Evolutionary conservation across 2,888 invertebrate genomes (phyloP).

Genomic region (Hyalella azteca): DNA sequence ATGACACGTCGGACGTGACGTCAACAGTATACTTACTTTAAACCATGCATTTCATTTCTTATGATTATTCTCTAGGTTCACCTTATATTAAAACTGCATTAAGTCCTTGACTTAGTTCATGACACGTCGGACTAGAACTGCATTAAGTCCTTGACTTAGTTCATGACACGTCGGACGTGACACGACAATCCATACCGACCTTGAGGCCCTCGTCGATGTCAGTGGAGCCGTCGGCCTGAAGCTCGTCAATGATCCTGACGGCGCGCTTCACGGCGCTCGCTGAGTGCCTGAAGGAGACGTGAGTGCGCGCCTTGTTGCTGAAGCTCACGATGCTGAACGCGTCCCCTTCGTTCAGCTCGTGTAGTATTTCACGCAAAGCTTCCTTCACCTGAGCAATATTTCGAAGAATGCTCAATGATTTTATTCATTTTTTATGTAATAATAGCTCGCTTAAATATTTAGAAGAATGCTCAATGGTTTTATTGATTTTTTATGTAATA

Average conservation of each 20-base stretch:
- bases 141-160: not conserved
- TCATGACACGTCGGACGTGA: not conserved
- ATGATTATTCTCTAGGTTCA: no score
- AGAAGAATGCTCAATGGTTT: no score
- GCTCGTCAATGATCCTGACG: slow-evolving; percentile 49
- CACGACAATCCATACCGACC: slow-evolving; percentile 40
- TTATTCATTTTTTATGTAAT: no score
- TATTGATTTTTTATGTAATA: no score
- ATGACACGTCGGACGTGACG: no score
- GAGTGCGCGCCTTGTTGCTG: slow-evolving; percentile 37
- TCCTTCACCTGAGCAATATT: slow-evolving; percentile 54
- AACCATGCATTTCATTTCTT: no score
- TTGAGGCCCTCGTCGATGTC: slow-evolving; percentile 53
- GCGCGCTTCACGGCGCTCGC: slow-evolving; percentile 44
- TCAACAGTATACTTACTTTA: no score
- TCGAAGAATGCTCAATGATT: no score
- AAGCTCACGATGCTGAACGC: slow-evolving; percentile 56
- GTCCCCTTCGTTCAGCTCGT: slow-evolving; percentile 51
- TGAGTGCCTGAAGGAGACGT: slow-evolving; percentile 49
- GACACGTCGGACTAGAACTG: no score
- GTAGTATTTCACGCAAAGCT: slow-evolving; percentile 48
- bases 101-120: no score
- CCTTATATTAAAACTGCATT: no score
- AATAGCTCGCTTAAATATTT: no score
- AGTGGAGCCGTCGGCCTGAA: slow-evolving; percentile 49